Evolutionary conservation across 1,140 invertebrate species (phyloP).

Genomic region (Neoseiulus cucumeris): DNA sequence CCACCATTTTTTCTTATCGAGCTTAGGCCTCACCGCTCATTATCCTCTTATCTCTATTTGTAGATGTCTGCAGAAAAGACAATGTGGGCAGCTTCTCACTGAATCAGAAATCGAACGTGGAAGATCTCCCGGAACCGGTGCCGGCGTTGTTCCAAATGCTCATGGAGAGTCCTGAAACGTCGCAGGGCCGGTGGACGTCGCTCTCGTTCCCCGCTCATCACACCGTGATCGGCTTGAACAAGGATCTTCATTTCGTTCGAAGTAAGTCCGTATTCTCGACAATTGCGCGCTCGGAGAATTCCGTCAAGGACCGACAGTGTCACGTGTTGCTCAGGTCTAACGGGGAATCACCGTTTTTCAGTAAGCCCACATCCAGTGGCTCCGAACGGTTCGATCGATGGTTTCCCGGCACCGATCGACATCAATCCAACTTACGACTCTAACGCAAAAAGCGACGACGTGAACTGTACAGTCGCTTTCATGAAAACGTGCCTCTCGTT

Average conservation of each 20-base stretch:
- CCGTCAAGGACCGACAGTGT: too few relatives aligned
- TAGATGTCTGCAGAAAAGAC: constrained; percentile 62
- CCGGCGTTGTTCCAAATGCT: constrained; percentile 59
- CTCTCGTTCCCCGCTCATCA: constrained; percentile 36
- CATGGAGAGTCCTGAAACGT: constrained; percentile 48
- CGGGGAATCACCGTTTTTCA: background rate
- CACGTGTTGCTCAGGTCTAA: too few relatives aligned
- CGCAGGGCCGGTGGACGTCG: constrained; percentile 41
- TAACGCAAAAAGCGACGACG: background rate
- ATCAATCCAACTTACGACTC: constrained; percentile 4
- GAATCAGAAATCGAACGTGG: constrained; percentile 61
- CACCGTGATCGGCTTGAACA: constrained; percentile 28
- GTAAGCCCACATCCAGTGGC: background rate
- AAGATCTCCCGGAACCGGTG: constrained; percentile 56
- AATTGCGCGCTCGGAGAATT: too few relatives aligned
- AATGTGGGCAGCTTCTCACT: constrained; percentile 43
- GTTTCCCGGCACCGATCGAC: background rate
- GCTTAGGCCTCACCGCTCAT: constrained; percentile 31
- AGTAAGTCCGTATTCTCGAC: constrained; percentile 32
- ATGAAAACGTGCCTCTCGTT: constrained; percentile 71
- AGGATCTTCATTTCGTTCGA: constrained; percentile 37
- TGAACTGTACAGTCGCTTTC: constrained; percentile 82
- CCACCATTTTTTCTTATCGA: background rate
- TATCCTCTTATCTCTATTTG: constrained; percentile 10
- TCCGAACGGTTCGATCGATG: background rate